A percentile compares a stretch with the other conserved stretches of the same genome.
These are phyloP conservation scores for Alces alces DNA, from an alignment of 2,113 vertebrate genomes.

Conservation along the genomic window DNA sequence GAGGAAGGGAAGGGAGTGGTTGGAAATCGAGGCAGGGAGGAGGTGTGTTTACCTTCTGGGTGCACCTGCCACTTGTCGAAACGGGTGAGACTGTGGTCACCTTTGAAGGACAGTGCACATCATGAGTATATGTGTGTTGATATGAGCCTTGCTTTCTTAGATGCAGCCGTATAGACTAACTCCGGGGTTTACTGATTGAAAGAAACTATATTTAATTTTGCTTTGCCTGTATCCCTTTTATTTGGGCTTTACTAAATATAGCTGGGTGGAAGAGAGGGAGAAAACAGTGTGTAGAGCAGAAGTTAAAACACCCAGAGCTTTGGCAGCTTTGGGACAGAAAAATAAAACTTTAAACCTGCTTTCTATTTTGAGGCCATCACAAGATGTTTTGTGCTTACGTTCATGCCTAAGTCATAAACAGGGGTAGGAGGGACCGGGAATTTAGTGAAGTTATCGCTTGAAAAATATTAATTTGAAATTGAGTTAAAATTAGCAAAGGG, in stretches of 20 bases:
- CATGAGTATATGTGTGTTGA: rapidly evolving
- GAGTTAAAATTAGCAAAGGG: constrained; percentile 63
- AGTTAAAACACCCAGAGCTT: constrained; percentile 52
- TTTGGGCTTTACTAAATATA: constrained; percentile 68
- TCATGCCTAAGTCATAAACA: constrained; percentile 57
- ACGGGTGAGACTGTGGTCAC: too few relatives aligned
- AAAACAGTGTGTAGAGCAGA: constrained; percentile 44
- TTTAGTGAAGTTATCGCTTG: constrained; percentile 44
- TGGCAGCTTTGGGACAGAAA: constrained; percentile 67
- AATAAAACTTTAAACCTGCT: constrained; percentile 69
- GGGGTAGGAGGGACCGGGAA: constrained; percentile 30
- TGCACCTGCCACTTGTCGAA: neutral
- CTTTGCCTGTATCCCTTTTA: constrained; percentile 58
- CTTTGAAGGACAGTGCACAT: neutral
- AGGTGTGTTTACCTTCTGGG: too few relatives aligned
- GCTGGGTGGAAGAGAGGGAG: constrained; percentile 37
- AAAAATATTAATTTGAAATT: constrained; percentile 66
- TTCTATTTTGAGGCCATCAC: constrained; percentile 73
- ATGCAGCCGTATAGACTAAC: neutral
- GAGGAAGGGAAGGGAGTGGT: neutral
- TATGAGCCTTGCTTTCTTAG: neutral
- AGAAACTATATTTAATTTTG: constrained; percentile 56
- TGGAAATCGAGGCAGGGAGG: neutral
- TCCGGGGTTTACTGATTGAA: neutral
- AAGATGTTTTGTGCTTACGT: constrained; percentile 69